Evolutionary conservation across 2,113 vertebrate species (phyloP), one percentile per base, ranked within the genome.

Genomic region (Carassius gibelio): DNA sequence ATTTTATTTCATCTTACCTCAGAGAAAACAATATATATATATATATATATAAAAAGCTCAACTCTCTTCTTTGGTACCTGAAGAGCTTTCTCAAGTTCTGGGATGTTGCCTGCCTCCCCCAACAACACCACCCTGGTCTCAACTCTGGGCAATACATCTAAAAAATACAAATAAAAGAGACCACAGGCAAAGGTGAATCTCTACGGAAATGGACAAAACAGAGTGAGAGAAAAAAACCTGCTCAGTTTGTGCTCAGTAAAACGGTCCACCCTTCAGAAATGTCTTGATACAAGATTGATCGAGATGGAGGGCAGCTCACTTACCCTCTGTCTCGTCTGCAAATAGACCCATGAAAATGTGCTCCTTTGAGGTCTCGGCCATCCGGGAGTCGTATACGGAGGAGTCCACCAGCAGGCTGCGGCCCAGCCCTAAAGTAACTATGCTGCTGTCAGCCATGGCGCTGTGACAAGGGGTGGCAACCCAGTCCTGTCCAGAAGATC

Each of bases 111-210:
- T 42, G 96, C 94, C 83, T 96, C 96, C 92, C 96, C 96, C 91
- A 99, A 95, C 88, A 99, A 88, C 89, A 98, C 92, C 64, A 99
- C 93, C 88, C 97, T 94, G 10, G 97, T 97, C 95, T 97, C 95
- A 93, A 98, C 93, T 84, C 95, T 95, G 87, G 96, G 96, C 92
- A 98, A 94, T 90, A 96, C 94, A 91, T 97, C 97, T 99, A 13
- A 13, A 50, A 50, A 50, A 89, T 90, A 87, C 57, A 10, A 84
- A 69, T 86, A 45, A 21, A 88, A 77, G 91, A 86, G 48, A 57
- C 64, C 68, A 86, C 21, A 75, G 17, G 86, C 23, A 84, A 68
- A 45, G 9, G 9, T 72, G 59, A 85, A 57, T 11, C 55, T 81
- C 72, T 34, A 5, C 55, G 78, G 81, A 84, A 83, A 84, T 80